Conservation (phyloP, 2,797 vertebrate species). For the Taeniopygia guttata region DNA sequence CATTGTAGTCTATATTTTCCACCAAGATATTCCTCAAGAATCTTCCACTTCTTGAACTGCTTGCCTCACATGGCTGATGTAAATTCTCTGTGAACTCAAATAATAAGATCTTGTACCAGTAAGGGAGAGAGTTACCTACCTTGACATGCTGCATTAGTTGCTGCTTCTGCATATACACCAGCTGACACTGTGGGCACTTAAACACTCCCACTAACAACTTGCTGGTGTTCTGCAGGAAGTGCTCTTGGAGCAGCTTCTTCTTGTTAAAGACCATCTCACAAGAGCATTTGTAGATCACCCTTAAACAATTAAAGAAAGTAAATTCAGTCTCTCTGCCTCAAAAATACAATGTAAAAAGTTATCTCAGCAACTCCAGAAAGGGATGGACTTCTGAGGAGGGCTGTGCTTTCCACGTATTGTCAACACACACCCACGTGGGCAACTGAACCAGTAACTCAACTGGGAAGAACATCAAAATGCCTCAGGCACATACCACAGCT, state of each 20-base stretch:
- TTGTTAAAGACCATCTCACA: constrained; percentile 95
- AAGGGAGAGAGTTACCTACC: constrained; percentile 73
- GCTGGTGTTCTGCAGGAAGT: constrained; percentile 88
- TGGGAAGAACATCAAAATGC: constrained; percentile 30
- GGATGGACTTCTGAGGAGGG: background rate
- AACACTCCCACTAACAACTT: constrained; percentile 87
- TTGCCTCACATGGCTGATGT: background rate
- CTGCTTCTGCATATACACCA: constrained; percentile 90
- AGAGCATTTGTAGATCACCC: constrained; percentile 95
- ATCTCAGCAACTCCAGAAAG: background rate
- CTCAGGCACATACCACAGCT: constrained; percentile 1
- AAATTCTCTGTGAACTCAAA: background rate
- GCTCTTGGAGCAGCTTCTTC: constrained; percentile 89
- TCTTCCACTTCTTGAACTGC: background rate
- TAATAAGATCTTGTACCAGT: background rate
- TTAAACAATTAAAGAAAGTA: constrained; percentile 61
- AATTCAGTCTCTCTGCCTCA: background rate
- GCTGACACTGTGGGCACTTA: constrained; percentile 93
- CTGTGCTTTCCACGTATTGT: background rate
- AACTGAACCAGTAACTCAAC: background rate
- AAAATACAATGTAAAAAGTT: background rate
- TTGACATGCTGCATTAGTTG: constrained; percentile 93
- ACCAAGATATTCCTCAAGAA: background rate
- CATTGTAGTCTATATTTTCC: background rate
- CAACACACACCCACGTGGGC: background rate